These are phyloP conservation scores for Hetaerina americana DNA, from an alignment of 1,140 invertebrate species.

Conservation along the genomic window DNA sequence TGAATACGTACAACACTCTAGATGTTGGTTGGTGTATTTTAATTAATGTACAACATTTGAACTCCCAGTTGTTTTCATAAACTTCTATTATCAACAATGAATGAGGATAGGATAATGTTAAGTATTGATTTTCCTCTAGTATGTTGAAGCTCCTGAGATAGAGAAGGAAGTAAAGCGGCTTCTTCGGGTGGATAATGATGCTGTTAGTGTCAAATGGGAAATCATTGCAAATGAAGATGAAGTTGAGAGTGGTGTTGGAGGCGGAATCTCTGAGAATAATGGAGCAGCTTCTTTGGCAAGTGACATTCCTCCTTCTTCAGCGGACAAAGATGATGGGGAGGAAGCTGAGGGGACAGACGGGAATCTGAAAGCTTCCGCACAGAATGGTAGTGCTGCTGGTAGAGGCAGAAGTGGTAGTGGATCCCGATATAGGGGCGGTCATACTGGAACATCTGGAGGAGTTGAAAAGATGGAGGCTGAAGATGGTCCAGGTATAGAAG, in stretches of 20 bases:
- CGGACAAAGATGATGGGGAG: constrained; percentile 39
- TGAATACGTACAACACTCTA: too few relatives aligned
- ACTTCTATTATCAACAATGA: too few relatives aligned
- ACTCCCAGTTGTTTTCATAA: too few relatives aligned
- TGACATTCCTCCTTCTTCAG: constrained; percentile 41
- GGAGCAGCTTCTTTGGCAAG: constrained; percentile 21
- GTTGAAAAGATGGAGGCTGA: constrained; percentile 5
- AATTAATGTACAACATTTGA: too few relatives aligned
- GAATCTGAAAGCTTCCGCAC: constrained; percentile 17
- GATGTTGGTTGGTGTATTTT: too few relatives aligned
- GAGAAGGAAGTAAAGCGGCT: constrained; percentile 93
- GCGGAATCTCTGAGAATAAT: constrained; percentile 16
- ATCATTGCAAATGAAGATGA: constrained; percentile 85
- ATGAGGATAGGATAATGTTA: too few relatives aligned
- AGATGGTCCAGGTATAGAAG: constrained; percentile 8
- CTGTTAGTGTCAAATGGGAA: constrained; percentile 73
- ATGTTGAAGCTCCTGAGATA: constrained; percentile 92
- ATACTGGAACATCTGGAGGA: constrained; percentile 7
- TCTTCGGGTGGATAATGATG: constrained; percentile 67
- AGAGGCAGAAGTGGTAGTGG: constrained; percentile 19
- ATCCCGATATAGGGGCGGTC: constrained; percentile 14
- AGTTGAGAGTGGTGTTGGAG: constrained; percentile 24
- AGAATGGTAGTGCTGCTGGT: constrained; percentile 14
- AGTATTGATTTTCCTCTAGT: too few relatives aligned
- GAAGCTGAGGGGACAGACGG: constrained; percentile 27